Percentiles rank a stretch among this genome's conserved stretches.
phyloP scores from a whole-genome alignment of 92 coral and sea anemone species.

The Zoanthus solanderi region DNA sequence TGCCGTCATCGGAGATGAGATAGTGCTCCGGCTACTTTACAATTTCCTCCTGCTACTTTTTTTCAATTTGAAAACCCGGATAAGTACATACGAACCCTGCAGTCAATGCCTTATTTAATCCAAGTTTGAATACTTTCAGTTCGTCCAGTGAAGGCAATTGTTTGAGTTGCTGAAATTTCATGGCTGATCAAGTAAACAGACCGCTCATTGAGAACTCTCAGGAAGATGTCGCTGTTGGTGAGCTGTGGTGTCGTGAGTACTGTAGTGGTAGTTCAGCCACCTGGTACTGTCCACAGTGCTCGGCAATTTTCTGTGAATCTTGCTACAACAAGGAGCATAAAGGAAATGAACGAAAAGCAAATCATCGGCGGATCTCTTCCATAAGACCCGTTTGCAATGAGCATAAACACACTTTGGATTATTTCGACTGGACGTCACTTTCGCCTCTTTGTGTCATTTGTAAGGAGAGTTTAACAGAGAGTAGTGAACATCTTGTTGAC shows the following conservation, averaged over 20 bases:
- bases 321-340: slow-evolving; percentile 89
- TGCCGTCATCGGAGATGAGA: too few species aligned
- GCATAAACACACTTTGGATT: slow-evolving; percentile 92
- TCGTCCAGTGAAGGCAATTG: too few species aligned
- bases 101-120: too few species aligned
- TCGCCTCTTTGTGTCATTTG: slow-evolving; percentile 79
- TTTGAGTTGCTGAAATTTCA: neutral
- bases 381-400: slow-evolving; percentile 77
- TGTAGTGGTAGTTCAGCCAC: slow-evolving; percentile 81
- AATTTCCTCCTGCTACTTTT: too few species aligned
- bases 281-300: slow-evolving; percentile 94
- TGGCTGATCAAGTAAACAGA: neutral
- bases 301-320: slow-evolving; percentile 87
- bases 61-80: too few species aligned
- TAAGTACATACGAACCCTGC: too few species aligned
- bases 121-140: too few species aligned
- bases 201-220: neutral
- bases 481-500: slow-evolving; percentile 64
- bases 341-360: slow-evolving; percentile 81
- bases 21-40: too few species aligned
- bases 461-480: slow-evolving; percentile 58
- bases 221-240: slow-evolving; percentile 12
- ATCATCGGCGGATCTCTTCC: slow-evolving; percentile 75
- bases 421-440: slow-evolving; percentile 73
- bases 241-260: slow-evolving; percentile 76